A percentile compares a stretch with the other conserved stretches of the same genome.
phyloP scores from a whole-genome alignment of 2,888 invertebrate genomes.

The Trissolcus brochymenae region DNA sequence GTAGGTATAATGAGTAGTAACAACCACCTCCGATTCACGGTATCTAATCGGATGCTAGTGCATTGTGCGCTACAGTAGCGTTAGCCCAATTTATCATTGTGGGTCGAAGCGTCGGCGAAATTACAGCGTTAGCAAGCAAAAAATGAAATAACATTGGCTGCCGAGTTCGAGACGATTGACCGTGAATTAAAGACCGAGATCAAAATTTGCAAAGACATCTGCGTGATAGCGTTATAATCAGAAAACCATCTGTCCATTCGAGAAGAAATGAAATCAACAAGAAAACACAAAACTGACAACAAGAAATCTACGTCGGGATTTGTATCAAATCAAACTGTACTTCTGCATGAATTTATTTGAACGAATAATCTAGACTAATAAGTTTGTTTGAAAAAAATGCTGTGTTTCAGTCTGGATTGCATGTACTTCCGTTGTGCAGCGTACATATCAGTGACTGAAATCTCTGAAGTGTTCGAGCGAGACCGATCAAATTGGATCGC shows the following conservation, averaged over 20 bases:
- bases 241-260: background rate
- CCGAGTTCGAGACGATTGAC: slow-evolving; percentile 19
- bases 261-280: background rate
- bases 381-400: slow-evolving; percentile 10
- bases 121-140: slow-evolving; percentile 61
- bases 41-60: slow-evolving; percentile 50
- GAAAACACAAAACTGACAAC: background rate
- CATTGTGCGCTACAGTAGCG: slow-evolving; percentile 64
- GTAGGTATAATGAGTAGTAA: slow-evolving; percentile 67
- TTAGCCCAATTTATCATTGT: slow-evolving; percentile 61
- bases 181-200: slow-evolving; percentile 12
- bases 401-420: slow-evolving; percentile 26
- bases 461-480: slow-evolving; percentile 49
- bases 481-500: slow-evolving; percentile 44
- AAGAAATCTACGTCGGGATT: background rate
- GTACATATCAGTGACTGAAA: slow-evolving; percentile 20
- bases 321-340: background rate
- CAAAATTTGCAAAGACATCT: slow-evolving; percentile 29
- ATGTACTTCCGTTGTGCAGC: slow-evolving; percentile 45
- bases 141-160: slow-evolving; percentile 63
- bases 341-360: background rate
- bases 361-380: background rate
- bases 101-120: slow-evolving; percentile 58
- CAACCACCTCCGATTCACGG: slow-evolving; percentile 57
- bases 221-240: background rate